Base-by-base conservation (phyloP, 2,113 vertebrate species). In the Donacobius atricapilla region DNA sequence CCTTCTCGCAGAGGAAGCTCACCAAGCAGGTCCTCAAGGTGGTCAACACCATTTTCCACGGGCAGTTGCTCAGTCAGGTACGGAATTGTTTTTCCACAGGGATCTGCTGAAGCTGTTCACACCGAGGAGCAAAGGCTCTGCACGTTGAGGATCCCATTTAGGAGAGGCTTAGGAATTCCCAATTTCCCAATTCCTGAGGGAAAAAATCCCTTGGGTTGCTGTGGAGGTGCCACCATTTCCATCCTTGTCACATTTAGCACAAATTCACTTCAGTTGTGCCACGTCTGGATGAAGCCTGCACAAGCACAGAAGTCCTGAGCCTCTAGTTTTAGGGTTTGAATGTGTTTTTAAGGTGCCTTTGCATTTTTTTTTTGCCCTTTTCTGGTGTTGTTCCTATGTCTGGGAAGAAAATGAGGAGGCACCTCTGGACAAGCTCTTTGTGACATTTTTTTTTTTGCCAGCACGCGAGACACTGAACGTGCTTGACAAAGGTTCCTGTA, bases 61-160 rank as follows among this genome's bases (percentile, higher is more conserved):
- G 99, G 92, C 99, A 99, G 98, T 97, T 99, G 95, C 99, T 99
- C 96, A 99, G 99, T 96, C 99, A 99, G 99, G 99, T 99, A 97
- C 84, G 98, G 69, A 31, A 3, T 18, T 63, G 83, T 10, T 68
- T 65, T 72, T 21, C 42, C 66, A 7, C n/a, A 2, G 72, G 80
- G 65, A 21, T 69, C 54, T 1, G 0, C 6, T 24, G 47, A 45
- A 89, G 72, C 47, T 2, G 0, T 22, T 53, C 16, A 5, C 51
- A 20, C 17, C 42, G 1, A 20, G 22, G 27, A 72, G 65, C 58
- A n/a, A 48, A 51, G 48, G 72, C 42, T 92, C 53, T 22, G 15
- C 30, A 14, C 13, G 23, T 4, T 50, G 71, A 77, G 66, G 63
- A 90, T 40, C 33, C 33, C 37, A 0, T 0, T 15, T 10, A 54